A percentile compares a stretch with the other conserved stretches of the same genome.
Conservation (phyloP, 2,113 vertebrate genomes). For the Ploceus nigricollis region DNA sequence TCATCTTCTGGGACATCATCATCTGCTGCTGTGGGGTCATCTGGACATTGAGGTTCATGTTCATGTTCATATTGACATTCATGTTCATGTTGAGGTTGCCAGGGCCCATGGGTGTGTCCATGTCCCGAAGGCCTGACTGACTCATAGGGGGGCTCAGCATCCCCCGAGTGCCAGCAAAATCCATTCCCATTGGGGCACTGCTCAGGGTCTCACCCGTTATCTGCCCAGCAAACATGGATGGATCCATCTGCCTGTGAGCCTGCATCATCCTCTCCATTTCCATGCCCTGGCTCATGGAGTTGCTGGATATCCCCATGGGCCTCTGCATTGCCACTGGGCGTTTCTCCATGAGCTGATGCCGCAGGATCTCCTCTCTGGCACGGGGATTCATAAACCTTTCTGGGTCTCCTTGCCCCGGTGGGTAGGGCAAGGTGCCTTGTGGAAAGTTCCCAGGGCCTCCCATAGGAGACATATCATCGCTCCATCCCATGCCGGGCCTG, state of each 20-base stretch:
- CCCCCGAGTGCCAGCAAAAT: slow-evolving; percentile 83
- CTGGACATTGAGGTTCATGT: slow-evolving; percentile 87
- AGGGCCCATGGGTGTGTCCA: slow-evolving; percentile 81
- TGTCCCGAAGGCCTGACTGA: slow-evolving; percentile 83
- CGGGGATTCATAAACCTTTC: slow-evolving; percentile 85
- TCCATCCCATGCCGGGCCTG: slow-evolving; percentile 87
- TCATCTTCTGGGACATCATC: slow-evolving; percentile 87
- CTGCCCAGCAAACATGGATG: slow-evolving; percentile 74
- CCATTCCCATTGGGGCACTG: slow-evolving; percentile 75
- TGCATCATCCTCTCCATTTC: slow-evolving; percentile 88
- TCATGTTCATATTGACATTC: slow-evolving; percentile 86
- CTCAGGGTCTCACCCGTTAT: slow-evolving; percentile 69
- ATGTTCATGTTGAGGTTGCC: slow-evolving; percentile 85
- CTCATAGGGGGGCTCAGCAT: slow-evolving; percentile 86
- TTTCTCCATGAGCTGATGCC: slow-evolving; percentile 89
- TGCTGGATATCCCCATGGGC: slow-evolving; percentile 68
- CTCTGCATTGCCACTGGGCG: slow-evolving; percentile 81
- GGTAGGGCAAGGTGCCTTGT: slow-evolving; percentile 77
- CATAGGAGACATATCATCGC: slow-evolving; percentile 86
- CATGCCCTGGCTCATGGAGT: slow-evolving; percentile 78
- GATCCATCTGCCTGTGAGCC: slow-evolving; percentile 80
- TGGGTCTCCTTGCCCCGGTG: slow-evolving; percentile 80
- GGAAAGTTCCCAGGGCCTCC: slow-evolving; percentile 79
- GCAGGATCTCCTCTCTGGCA: slow-evolving; percentile 87
- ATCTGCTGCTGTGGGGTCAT: slow-evolving; percentile 87